Base-by-base conservation (phyloP, 2,797 vertebrate species). In the Lates japonicus region DNA sequence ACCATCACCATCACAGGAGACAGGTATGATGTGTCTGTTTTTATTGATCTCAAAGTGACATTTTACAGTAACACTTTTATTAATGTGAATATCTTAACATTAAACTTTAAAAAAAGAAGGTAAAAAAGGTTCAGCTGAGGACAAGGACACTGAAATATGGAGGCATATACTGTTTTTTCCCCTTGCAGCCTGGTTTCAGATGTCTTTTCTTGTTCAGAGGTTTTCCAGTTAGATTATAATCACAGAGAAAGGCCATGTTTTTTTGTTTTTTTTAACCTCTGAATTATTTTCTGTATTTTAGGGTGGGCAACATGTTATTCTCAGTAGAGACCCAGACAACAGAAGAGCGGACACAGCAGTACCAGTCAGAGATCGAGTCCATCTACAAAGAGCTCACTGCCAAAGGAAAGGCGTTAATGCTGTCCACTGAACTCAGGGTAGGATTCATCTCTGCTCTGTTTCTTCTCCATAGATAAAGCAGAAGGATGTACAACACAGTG, bases 1-100 rank as follows among this genome's bases (percentile, higher is more conserved):
- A 99, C 98, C 59, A 97, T 99, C 91, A 99, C 98, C 71, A 98
- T 99, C 90, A 99, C 98, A 0, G 98, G 98, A 93, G 98, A 99
- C 95, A 96, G 97, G 98, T 98, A 91, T 2, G 14, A 6, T 35
- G 2, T 17, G 4, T 49, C 6, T 4, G 51, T 8, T 29, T 67
- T 33, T 11, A 22, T 19, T 7, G 10, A 39, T 39, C 14, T 20
- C 49, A n/a, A 9, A 12, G 25, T 31, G 54, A 31, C 3, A 8
- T 31, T 16, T 17, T 3, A 55, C 54, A 31, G 29, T 31, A 31
- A 57, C 14, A 22, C 49, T 7, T 54, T 29, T 2, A 6, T 54
- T 5, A 54, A 29, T 6, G 8, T 25, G 7, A 16, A 31, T 52
- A 13, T 29, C 16, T n/a, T 49, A 49, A 46, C 44, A 7, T 46